phyloP scores from a whole-genome alignment of 1,140 invertebrate genomes.

The Leptoteleia sp. region DNA sequence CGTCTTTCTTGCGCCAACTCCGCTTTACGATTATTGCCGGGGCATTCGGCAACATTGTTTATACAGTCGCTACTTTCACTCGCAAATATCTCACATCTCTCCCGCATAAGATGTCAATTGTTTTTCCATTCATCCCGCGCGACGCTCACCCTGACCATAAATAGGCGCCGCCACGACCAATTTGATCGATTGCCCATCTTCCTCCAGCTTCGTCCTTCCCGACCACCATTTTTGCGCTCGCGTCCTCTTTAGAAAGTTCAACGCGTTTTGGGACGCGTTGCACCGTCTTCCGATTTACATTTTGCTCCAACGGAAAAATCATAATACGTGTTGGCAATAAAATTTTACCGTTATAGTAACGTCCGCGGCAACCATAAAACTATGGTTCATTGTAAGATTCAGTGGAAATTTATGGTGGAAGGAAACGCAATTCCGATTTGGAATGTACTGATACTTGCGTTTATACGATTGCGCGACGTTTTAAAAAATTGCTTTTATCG shows the following conservation, averaged over 20 bases:
- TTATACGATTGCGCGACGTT: constrained; percentile 12
- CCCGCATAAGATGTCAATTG: constrained; percentile 44
- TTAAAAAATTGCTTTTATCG: constrained; percentile 19
- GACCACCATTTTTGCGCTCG: background rate
- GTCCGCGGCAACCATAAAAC: constrained; percentile 35
- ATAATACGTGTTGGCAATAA: constrained; percentile 32
- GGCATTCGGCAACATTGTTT: constrained; percentile 61
- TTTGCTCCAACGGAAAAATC: constrained; percentile 7
- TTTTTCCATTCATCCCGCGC: constrained; percentile 21
- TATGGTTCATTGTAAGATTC: constrained; percentile 28
- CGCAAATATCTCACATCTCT: constrained; percentile 51
- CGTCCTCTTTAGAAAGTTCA: background rate
- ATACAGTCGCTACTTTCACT: constrained; percentile 66
- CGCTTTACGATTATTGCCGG: constrained; percentile 63
- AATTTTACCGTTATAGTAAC: constrained; percentile 43
- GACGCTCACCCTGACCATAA: background rate
- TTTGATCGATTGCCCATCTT: background rate
- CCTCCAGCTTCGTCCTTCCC: background rate
- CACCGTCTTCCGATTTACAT: too few species aligned
- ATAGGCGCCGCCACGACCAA: background rate
- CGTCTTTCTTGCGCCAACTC: constrained; percentile 34
- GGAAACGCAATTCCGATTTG: constrained; percentile 28
- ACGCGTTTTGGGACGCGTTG: too few species aligned
- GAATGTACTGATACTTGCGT: constrained; percentile 18
- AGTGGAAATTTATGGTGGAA: constrained; percentile 36